phyloP scores from a whole-genome alignment of 2,797 vertebrate species.

The Acanthis flammea region DNA sequence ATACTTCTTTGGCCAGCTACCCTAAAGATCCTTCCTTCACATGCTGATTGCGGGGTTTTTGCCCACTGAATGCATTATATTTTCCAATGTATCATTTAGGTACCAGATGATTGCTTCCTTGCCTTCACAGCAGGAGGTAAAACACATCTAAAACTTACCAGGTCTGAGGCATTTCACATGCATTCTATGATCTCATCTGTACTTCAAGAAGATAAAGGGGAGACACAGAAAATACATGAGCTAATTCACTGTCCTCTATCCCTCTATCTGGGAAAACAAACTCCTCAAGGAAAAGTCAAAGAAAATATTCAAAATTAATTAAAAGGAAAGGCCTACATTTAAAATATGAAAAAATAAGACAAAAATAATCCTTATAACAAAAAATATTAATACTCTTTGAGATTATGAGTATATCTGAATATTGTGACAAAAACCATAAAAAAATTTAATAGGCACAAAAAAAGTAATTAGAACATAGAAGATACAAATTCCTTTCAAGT shows the following conservation, averaged over 20 bases:
- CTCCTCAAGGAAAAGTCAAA: background rate
- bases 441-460: background rate
- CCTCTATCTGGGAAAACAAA: background rate
- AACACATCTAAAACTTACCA: background rate
- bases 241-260: background rate
- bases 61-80: background rate
- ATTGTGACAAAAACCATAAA: background rate
- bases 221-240: background rate
- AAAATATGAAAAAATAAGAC: background rate
- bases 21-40: background rate
- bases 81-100: background rate
- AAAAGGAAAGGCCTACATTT: background rate
- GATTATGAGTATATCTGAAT: background rate
- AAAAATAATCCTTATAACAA: background rate
- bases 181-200: background rate
- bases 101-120: background rate
- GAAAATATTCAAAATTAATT: background rate
- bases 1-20: background rate
- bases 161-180: background rate
- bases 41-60: rapidly evolving
- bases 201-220: background rate
- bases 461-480: background rate
- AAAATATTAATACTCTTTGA: background rate
- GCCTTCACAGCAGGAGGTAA: background rate
- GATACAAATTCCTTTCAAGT: background rate